Percentiles rank a stretch among this genome's conserved stretches.
Evolutionary conservation across 2,888 invertebrate genomes (phyloP).

Genomic region (Papilio demoleus): DNA sequence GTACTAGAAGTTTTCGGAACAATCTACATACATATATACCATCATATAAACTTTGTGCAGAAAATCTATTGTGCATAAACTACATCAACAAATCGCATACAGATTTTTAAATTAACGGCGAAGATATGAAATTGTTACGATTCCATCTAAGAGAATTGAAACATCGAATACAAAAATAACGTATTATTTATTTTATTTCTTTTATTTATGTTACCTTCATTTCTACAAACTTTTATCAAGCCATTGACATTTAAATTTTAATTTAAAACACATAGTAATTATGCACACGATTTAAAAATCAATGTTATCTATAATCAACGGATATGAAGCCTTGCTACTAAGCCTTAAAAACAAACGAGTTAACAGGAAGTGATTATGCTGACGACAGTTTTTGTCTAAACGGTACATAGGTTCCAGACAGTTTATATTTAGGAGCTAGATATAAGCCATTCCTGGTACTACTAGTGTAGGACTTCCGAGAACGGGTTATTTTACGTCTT

Average conservation of each 20-base stretch:
- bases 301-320: constrained; percentile 37
- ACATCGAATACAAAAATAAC: too few relatives aligned
- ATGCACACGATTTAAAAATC: constrained; percentile 34
- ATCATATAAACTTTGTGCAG: too few relatives aligned
- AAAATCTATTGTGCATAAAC: too few relatives aligned
- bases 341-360: constrained; percentile 27
- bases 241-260: neutral
- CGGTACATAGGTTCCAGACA: constrained; percentile 53
- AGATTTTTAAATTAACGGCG: too few relatives aligned
- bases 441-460: constrained; percentile 43
- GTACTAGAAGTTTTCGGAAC: too few relatives aligned
- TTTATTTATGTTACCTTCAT: too few relatives aligned
- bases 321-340: constrained; percentile 22
- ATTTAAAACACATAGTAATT: neutral
- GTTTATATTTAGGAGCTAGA: constrained; percentile 46
- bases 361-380: constrained; percentile 53
- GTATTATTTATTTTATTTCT: too few relatives aligned
- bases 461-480: constrained; percentile 40
- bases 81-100: too few relatives aligned
- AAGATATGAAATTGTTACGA: too few relatives aligned
- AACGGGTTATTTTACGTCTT: too few relatives aligned
- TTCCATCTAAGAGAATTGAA: too few relatives aligned
- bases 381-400: constrained; percentile 54
- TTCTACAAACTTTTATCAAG: neutral
- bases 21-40: too few relatives aligned